A percentile compares a stretch with the other conserved stretches of the same genome.
Evolutionary conservation across 2,888 invertebrate species (phyloP).

Genomic region (Caenorhabditis drosophilae): DNA sequence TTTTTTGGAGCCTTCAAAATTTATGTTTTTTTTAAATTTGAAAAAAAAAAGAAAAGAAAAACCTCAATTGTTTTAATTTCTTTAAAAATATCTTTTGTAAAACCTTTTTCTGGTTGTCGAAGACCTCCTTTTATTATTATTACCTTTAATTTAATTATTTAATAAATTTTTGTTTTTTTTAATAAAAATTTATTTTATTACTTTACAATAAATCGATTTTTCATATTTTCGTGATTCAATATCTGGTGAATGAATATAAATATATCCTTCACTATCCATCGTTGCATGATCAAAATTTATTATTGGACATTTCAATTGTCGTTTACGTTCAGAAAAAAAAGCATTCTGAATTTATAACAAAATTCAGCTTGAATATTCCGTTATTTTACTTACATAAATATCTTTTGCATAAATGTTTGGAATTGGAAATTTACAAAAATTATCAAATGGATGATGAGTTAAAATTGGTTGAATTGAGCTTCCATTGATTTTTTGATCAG

Average conservation of each 20-base stretch:
- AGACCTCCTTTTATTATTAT: constrained; percentile 14
- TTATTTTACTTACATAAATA: constrained; percentile 6
- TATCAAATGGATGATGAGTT: constrained; percentile 46
- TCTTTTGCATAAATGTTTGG: constrained; percentile 34
- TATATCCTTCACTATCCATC: constrained; percentile 35
- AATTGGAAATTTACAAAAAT: constrained; percentile 41
- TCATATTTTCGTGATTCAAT: constrained; percentile 31
- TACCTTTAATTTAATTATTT: not conserved
- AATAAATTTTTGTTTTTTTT: no score
- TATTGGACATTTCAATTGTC: constrained; percentile 33
- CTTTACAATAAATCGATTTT: constrained; percentile 10
- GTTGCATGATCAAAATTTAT: constrained; percentile 19
- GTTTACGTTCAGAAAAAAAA: constrained; percentile 34
- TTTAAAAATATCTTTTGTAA: constrained; percentile 13
- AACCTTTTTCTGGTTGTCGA: constrained; percentile 14
- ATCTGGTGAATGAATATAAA: constrained; percentile 28
- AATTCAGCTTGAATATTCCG: no score
- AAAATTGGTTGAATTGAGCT: no score
- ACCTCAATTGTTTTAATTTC: constrained; percentile 22
- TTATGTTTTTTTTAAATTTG: no score
- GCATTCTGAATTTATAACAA: no score
- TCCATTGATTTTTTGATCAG: no score
- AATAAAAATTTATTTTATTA: no score
- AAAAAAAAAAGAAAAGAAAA: no score
- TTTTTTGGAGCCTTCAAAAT: constrained; percentile 30